A percentile compares a stretch with the other conserved stretches of the same genome.
Conservation (phyloP, 2,113 vertebrate genomes). For the Myxocyprinus asiaticus region DNA sequence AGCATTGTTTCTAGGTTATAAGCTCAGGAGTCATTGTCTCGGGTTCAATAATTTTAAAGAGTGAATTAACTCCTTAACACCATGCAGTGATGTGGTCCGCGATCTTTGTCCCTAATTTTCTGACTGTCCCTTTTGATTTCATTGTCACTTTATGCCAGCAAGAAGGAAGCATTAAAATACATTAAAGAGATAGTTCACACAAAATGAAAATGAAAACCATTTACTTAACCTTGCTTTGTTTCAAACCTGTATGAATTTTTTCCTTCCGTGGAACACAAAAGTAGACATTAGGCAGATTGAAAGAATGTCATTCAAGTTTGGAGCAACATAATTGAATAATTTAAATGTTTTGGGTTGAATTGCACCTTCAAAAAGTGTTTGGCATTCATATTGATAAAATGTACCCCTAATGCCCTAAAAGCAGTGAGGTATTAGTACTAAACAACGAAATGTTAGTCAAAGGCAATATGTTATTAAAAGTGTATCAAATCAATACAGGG, state of each 20-base stretch:
- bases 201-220: no score
- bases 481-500: slow-evolving; percentile 23
- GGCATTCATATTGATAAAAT: background rate
- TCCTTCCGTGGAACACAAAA: background rate
- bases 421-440: background rate
- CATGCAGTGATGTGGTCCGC: slow-evolving; percentile 23
- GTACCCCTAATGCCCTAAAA: background rate
- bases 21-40: slow-evolving; percentile 59
- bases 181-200: no score
- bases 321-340: no score
- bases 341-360: no score
- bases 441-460: background rate
- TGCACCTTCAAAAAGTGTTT: no score
- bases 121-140: slow-evolving; percentile 17
- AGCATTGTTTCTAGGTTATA: slow-evolving; percentile 67
- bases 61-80: slow-evolving; percentile 55
- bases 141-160: background rate
- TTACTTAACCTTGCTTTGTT: no score
- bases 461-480: background rate
- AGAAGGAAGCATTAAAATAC: background rate
- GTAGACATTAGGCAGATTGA: no score
- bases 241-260: no score
- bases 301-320: no score
- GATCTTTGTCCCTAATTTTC: background rate
- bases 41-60: slow-evolving; percentile 62